Conservation (phyloP, 2,888 invertebrate genomes). For the Microctonus hyperodae region DNA sequence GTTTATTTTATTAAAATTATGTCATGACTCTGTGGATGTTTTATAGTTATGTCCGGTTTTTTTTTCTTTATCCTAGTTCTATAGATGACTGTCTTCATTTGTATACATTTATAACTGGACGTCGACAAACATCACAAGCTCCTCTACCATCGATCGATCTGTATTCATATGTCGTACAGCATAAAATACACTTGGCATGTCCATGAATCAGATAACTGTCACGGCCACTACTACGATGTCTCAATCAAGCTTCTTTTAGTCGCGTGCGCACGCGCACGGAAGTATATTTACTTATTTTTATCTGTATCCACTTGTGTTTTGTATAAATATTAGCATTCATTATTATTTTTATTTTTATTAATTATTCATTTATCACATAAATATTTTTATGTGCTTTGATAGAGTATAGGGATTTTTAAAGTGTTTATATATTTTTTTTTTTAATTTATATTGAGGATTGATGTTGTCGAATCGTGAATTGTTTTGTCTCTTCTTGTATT, state of each 20-base stretch:
- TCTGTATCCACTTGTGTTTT: slow-evolving; percentile 11
- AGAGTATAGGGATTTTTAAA: not conserved
- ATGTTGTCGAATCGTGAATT: not conserved
- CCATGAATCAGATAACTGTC: slow-evolving; percentile 64
- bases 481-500: not conserved
- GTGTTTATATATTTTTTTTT: not conserved
- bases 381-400: not conserved
- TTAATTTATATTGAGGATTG: not conserved
- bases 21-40: too few relatives aligned
- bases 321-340: not conserved
- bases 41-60: not conserved
- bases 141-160: slow-evolving; percentile 57
- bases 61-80: not conserved
- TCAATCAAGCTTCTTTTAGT: slow-evolving; percentile 53
- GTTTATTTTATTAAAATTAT: slow-evolving; percentile 11
- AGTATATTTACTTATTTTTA: slow-evolving; percentile 34
- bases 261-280: slow-evolving; percentile 27
- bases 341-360: too few relatives aligned
- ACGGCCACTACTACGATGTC: slow-evolving; percentile 60
- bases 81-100: not conserved
- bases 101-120: not conserved
- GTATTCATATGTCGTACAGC: slow-evolving; percentile 63
- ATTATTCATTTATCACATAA: too few relatives aligned
- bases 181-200: slow-evolving; percentile 64
- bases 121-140: not conserved